phyloP scores from a whole-genome alignment of 2,113 vertebrate genomes.

The Peromyscus leucopus region DNA sequence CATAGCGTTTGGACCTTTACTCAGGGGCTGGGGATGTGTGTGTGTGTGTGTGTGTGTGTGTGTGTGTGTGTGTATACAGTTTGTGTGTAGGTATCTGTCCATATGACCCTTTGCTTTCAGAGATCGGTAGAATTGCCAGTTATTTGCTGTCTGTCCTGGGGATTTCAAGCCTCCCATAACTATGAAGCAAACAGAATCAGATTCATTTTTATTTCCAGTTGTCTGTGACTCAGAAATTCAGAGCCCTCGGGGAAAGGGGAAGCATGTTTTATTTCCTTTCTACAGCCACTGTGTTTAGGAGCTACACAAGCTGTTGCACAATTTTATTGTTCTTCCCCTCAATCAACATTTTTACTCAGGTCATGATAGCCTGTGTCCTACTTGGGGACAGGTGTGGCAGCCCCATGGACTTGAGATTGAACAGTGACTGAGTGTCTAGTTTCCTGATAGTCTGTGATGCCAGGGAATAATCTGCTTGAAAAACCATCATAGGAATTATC shows the following conservation, averaged over 20 bases:
- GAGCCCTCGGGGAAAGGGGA: not conserved
- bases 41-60: too few relatives aligned
- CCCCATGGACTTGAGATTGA: not conserved
- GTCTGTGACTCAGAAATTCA: not conserved
- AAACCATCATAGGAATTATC: not conserved
- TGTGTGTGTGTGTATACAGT: too few relatives aligned
- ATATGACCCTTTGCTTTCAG: not conserved
- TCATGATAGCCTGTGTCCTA: not conserved
- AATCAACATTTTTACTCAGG: not conserved
- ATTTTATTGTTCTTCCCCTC: not conserved
- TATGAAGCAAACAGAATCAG: not conserved
- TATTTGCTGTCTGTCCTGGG: not conserved
- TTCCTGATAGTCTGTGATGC: not conserved
- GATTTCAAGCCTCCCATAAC: slow-evolving; percentile 8
- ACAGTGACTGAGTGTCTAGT: not conserved
- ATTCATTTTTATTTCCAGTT: slow-evolving; percentile 6
- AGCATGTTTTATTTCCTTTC: not conserved
- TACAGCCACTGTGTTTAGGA: not conserved
- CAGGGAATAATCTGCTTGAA: not conserved
- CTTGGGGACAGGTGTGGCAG: not conserved
- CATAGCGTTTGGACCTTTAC: not conserved
- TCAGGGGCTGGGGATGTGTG: not conserved
- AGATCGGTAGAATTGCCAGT: not conserved
- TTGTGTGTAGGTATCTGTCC: not conserved
- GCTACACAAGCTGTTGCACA: not conserved